phyloP scores from a whole-genome alignment of 2,113 vertebrate genomes.

The Morone saxatilis region DNA sequence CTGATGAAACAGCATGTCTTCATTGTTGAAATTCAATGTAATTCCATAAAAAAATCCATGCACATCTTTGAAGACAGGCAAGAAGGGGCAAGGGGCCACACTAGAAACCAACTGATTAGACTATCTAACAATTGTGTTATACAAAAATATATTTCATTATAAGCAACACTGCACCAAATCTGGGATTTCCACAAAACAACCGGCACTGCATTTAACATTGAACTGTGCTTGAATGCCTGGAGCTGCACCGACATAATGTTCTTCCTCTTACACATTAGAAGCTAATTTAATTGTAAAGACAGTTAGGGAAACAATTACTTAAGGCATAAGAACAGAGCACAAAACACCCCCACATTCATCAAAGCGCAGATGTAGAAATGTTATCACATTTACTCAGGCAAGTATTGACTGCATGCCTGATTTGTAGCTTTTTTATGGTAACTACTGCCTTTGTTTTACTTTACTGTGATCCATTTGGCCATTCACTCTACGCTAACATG shows the following conservation, averaged over 20 bases:
- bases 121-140: too few species aligned
- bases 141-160: too few species aligned
- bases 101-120: too few species aligned
- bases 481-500: neutral
- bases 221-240: constrained; percentile 13
- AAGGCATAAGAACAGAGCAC: constrained; percentile 3
- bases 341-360: constrained; percentile 19
- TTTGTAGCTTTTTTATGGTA: neutral
- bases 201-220: neutral
- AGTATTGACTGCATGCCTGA: neutral
- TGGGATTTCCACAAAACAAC: too few species aligned
- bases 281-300: constrained; percentile 54
- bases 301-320: constrained; percentile 17
- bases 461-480: too few species aligned
- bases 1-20: too few species aligned
- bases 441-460: neutral
- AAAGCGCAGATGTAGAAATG: neutral
- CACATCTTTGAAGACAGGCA: too few species aligned
- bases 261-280: constrained; percentile 21
- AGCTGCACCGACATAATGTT: constrained; percentile 51
- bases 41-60: neutral
- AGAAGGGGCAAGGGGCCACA: too few species aligned
- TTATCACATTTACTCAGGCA: neutral
- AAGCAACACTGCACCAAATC: too few species aligned
- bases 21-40: too few species aligned